Percentiles rank a stretch among this genome's conserved stretches.
Conservation (phyloP, 1,140 invertebrate species). For the Delia radicum region DNA sequence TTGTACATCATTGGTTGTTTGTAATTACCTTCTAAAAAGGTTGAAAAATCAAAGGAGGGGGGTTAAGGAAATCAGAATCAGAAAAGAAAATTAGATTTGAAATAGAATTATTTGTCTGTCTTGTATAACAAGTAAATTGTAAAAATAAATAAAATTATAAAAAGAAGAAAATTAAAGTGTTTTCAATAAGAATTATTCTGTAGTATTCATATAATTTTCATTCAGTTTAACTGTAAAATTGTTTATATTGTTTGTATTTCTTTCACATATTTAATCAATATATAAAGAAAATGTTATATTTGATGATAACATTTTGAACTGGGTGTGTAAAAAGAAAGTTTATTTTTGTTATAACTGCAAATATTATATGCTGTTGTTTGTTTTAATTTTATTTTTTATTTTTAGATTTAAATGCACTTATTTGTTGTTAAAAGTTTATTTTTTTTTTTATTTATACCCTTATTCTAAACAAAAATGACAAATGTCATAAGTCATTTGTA, state of each 20-base stretch:
- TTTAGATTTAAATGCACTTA: neutral
- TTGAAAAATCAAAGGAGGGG: slow-evolving; percentile 50
- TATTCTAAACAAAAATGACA: too few species aligned
- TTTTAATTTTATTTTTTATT: neutral
- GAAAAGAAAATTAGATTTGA: slow-evolving; percentile 52
- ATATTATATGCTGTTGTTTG: neutral
- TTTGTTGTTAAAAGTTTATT: neutral
- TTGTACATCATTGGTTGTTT: slow-evolving; percentile 25
- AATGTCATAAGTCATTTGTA: too few species aligned
- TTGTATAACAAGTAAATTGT: neutral
- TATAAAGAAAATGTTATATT: slow-evolving; percentile 2
- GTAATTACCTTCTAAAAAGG: slow-evolving; percentile 56
- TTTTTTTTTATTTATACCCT: neutral
- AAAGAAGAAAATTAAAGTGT: neutral
- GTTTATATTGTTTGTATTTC: slow-evolving; percentile 1
- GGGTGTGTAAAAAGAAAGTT: slow-evolving; percentile 24
- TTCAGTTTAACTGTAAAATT: neutral
- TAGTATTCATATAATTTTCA: neutral
- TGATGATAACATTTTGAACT: slow-evolving; percentile 28
- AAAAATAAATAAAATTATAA: neutral
- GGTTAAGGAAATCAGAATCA: slow-evolving; percentile 36
- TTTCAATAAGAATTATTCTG: neutral
- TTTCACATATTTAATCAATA: too few species aligned
- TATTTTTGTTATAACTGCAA: neutral
- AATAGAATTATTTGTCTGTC: slow-evolving; percentile 45